phyloP scores from a whole-genome alignment of 2,797 vertebrate genomes.

The Pantherophis vulpinus region DNA sequence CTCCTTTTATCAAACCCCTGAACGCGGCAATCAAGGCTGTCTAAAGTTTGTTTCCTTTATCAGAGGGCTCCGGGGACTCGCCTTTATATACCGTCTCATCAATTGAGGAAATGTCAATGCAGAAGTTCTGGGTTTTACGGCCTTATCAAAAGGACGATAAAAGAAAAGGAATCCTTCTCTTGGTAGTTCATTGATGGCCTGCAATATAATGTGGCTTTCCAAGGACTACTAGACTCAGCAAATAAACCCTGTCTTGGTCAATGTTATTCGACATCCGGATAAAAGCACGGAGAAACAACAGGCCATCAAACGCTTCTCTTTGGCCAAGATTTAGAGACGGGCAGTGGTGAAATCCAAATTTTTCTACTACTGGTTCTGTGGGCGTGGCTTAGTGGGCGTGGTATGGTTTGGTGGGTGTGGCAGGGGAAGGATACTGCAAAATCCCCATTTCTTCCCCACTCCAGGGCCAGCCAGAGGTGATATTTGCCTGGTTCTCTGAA shows the following conservation, averaged over 20 bases:
- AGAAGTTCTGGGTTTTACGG: neutral
- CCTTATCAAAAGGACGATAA: constrained; percentile 14
- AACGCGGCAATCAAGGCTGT: neutral
- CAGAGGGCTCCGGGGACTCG: neutral
- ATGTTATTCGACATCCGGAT: neutral
- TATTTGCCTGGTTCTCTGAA: no score
- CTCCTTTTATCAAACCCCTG: neutral
- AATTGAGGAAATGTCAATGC: neutral
- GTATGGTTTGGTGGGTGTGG: no score
- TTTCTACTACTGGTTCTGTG: no score
- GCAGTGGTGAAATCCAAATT: neutral
- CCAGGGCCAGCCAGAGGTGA: no score
- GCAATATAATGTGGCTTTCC: neutral
- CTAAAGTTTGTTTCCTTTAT: neutral
- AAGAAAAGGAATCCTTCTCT: neutral
- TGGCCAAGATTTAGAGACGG: neutral
- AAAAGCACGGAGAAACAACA: neutral
- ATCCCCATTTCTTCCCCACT: no score
- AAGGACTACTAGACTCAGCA: neutral
- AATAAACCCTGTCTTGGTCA: neutral
- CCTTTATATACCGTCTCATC: constrained; percentile 1
- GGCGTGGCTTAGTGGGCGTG: no score
- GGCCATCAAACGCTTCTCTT: neutral
- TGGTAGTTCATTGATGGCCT: neutral
- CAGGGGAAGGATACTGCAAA: no score